A percentile compares a stretch with the other conserved stretches of the same genome.
Evolutionary conservation across 2,888 invertebrate species (phyloP).

Genomic region (Autographa pulchrina): DNA sequence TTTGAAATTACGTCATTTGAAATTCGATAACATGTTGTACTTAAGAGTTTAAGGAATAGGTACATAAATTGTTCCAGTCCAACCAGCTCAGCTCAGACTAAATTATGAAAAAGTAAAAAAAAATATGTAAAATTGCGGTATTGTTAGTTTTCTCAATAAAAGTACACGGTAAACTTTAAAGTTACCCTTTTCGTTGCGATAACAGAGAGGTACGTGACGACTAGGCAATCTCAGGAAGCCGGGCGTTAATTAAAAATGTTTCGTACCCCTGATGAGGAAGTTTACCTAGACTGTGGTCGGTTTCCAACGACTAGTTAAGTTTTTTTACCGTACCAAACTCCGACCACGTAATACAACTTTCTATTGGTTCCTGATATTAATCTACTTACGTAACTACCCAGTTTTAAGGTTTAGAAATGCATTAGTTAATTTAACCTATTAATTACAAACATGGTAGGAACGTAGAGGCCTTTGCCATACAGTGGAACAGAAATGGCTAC

Average conservation of each 20-base stretch:
- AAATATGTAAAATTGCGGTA: background rate
- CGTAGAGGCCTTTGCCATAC: no score
- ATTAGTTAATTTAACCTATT: background rate
- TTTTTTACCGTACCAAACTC: constrained; percentile 35
- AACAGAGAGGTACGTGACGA: constrained; percentile 42
- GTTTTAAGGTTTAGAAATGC: constrained; percentile 19
- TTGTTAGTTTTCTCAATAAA: constrained; percentile 41
- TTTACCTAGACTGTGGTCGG: constrained; percentile 37
- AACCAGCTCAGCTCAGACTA: no score
- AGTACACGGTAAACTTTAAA: constrained; percentile 10
- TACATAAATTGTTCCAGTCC: no score
- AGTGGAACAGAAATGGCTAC: no score
- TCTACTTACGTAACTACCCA: constrained; percentile 33
- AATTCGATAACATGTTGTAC: no score
- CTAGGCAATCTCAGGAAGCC: constrained; percentile 32
- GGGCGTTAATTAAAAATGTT: constrained; percentile 54
- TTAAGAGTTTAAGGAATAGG: no score
- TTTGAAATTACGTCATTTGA: no score
- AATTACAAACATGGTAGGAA: background rate
- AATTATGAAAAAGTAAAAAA: constrained; percentile 27
- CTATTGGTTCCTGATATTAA: constrained; percentile 39
- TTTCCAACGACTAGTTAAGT: constrained; percentile 35
- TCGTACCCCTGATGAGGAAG: constrained; percentile 34
- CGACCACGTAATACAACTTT: constrained; percentile 48
- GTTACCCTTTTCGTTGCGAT: constrained; percentile 11